Evolutionary conservation across 2,113 vertebrate genomes (phyloP), one percentile per base, ranked within the genome.

Genomic region (Carollia perspicillata): DNA sequence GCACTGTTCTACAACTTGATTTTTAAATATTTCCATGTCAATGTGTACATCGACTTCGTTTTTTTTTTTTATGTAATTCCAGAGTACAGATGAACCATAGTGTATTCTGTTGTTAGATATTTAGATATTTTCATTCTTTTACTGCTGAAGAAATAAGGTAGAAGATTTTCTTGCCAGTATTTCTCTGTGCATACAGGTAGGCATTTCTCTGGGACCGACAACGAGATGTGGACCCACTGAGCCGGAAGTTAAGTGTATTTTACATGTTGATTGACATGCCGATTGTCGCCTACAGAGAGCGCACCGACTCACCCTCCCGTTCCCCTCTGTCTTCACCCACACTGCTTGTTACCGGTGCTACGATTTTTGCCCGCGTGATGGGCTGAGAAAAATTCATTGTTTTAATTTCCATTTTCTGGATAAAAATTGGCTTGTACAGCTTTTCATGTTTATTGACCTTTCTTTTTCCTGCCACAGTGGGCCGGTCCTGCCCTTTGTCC

Each of bases 1-100:
- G 68, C 10, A 1, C 40, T 51, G 9, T n/a, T 28, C 72, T 23
- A 0, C 13, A 51, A 0, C 72, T 51, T 83, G 42, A 42, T 35
- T 92, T 89, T 47, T 47, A 69, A 58, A 44, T 51, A 79, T 47
- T 95, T 74, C 65, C 74, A 3, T 40, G 22, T 71, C 55, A 42
- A 20, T 51, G 26, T 47, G 10, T 10, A 81, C 47, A 51, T 49
- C 42, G 60, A 3, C n/a, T n/a, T 44, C 53, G 5, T 35, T 63
- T 69, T 66, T 35, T 74, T 35, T 33, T n/a, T 91, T 58, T 28
- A 12, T 44, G 37, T 60, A 74, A 37, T 68, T 53, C 49, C 16
- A 72, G 35, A 14, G 33, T 42, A 2, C 44, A 35, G 33, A 4
- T 8, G 26, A 92, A 40, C 23, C 26, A 1, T 51, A 22, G 6